Evolutionary conservation across 2,113 vertebrate genomes (phyloP), one percentile per base, ranked within the genome.

Genomic region (Serilophus lunatus): DNA sequence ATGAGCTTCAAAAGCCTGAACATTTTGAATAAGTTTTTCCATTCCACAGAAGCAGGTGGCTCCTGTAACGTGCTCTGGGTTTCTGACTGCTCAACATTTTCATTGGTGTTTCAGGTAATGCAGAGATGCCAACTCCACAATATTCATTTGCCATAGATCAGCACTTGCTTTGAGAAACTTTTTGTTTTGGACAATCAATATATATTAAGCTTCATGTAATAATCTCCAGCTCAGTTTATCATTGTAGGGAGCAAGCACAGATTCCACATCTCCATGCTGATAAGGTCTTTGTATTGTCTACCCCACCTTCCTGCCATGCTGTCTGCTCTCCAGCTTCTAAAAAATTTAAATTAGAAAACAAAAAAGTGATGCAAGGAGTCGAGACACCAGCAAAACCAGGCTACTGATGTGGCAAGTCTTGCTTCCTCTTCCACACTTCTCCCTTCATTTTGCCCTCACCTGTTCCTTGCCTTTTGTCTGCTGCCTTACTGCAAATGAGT

Each of bases 271-370:
- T 64, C 47, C 24, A 4, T 20, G 44, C 47, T 78, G 88, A 92
- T 92, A 93, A 86, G 29, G 64, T 54, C 88, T 74, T 59, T n/a
- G 49, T 11, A 18, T 45, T 66, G 84, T 28, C 80, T 81, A 81
- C 82, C 26, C 64, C 91, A 90, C 76, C 76, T 92, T 81, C 64
- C 82, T 56, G 60, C 51, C 76, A 33, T 13, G 54, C 35, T 94
- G 68, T 66, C 92, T 92, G 94, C 82, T 86, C 64, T 81, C 35
- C 71, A 88, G 64, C 64, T 93, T 93, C 76, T 64, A 56, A 88
- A 92, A 83, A 47, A 86, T 54, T 74, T 77, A 82, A 92, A 94
- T 92, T 26, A 90, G 59, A 86, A 80, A 82, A 81, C 26, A 93
- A 88, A 81, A 64, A 74, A 49, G 10, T 7, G 29, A 88, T 66